Percentiles rank a stretch among this genome's conserved stretches.
Evolutionary conservation across 2,797 vertebrate species (phyloP).

Genomic region (Eidolon dupreanum): DNA sequence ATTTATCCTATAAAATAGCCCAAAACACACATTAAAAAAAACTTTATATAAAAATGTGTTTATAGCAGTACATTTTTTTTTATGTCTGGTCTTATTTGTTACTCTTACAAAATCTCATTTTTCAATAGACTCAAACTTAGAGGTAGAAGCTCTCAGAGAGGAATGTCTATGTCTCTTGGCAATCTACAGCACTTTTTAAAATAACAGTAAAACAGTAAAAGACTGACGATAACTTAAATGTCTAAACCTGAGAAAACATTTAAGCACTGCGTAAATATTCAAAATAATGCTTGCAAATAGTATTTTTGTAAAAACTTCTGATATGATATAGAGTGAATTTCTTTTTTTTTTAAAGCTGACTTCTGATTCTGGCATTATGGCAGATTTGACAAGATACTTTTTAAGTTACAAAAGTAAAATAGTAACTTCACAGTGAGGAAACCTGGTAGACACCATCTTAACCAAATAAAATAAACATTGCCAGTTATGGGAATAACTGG

Average conservation of each 20-base stretch:
- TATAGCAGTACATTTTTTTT: neutral
- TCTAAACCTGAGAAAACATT: neutral
- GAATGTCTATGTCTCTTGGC: too few relatives aligned
- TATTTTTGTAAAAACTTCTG: constrained; percentile 1
- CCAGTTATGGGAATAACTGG: neutral
- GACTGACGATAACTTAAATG: neutral
- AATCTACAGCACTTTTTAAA: neutral
- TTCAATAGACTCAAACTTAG: too few relatives aligned
- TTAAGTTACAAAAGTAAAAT: constrained; percentile 2
- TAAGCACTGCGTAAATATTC: neutral
- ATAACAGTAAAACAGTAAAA: neutral
- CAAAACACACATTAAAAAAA: neutral
- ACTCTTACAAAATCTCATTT: too few relatives aligned
- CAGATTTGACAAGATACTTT: neutral
- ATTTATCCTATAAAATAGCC: neutral
- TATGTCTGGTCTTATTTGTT: too few relatives aligned
- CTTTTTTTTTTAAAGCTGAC: neutral
- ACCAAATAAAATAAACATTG: neutral
- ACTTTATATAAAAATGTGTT: neutral
- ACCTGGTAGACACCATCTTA: neutral
- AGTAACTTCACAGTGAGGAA: neutral
- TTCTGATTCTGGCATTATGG: neutral
- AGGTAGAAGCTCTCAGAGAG: too few relatives aligned
- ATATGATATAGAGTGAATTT: neutral
- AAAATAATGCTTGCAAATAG: neutral